A percentile compares a stretch with the other conserved stretches of the same genome.
Evolutionary conservation across 2,113 vertebrate species (phyloP).

Genomic region (Anhinga anhinga): DNA sequence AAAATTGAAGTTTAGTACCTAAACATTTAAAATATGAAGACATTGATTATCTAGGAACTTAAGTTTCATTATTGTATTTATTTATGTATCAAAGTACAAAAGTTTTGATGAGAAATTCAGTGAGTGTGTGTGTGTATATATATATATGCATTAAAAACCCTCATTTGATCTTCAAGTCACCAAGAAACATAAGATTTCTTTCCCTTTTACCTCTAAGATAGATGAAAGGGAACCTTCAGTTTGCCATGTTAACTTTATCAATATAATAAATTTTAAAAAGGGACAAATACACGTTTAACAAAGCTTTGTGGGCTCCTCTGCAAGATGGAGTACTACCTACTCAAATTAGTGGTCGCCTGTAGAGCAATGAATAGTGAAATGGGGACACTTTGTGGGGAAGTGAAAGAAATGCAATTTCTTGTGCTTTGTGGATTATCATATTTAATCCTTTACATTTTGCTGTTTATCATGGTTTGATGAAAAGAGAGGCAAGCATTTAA

Average conservation of each 20-base stretch:
- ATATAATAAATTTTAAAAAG: neutral
- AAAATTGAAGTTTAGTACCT: neutral
- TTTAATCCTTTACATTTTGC: neutral
- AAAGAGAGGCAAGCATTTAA: neutral
- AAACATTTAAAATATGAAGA: neutral
- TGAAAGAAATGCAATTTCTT: slow-evolving; percentile 30
- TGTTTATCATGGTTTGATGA: neutral
- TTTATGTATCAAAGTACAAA: neutral
- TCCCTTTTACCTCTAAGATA: neutral
- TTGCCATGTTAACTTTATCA: neutral
- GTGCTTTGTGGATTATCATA: neutral
- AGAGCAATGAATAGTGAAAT: neutral
- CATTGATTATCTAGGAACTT: neutral
- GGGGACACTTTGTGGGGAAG: slow-evolving; percentile 49
- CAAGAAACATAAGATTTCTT: neutral
- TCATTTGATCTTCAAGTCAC: neutral
- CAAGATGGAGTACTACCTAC: neutral
- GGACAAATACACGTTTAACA: neutral
- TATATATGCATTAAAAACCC: neutral
- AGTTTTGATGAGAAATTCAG: neutral
- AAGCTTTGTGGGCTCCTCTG: neutral
- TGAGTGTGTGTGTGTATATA: neutral
- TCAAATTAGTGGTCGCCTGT: neutral
- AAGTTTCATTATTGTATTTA: neutral
- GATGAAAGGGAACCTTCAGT: neutral